Conservation (phyloP, 2,888 invertebrate genomes). For the Drosophila falleni region DNA sequence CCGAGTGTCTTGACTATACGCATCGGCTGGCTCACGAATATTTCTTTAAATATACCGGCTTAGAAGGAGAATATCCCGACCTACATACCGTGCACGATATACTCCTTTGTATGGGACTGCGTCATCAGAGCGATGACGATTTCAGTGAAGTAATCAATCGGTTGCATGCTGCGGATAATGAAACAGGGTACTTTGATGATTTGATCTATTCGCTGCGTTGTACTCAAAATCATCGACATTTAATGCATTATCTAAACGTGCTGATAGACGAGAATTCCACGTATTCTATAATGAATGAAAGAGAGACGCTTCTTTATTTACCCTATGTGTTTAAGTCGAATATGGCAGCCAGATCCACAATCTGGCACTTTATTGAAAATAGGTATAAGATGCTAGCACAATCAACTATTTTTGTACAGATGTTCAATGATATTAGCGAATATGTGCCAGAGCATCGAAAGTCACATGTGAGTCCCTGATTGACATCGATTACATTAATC, state of each 20-base stretch:
- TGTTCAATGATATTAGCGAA: conserved; percentile 77
- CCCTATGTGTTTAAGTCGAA: conserved; percentile 76
- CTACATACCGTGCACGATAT: conserved; percentile 66
- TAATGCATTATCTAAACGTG: conserved; percentile 73
- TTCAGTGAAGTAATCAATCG: conserved; percentile 69
- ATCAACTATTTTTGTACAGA: conserved; percentile 63
- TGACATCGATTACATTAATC: not conserved
- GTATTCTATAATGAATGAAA: conserved; percentile 61
- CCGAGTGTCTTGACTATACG: conserved; percentile 77
- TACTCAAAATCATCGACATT: conserved; percentile 68
- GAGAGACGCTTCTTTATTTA: conserved; percentile 77
- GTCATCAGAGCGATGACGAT: conserved; percentile 69
- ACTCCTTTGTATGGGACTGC: conserved; percentile 77
- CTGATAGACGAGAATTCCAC: conserved; percentile 78
- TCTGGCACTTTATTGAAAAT: conserved; percentile 78
- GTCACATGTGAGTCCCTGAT: conserved; percentile 52
- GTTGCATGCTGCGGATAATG: conserved; percentile 53
- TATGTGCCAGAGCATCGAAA: conserved; percentile 64
- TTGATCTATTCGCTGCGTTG: conserved; percentile 81
- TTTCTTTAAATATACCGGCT: conserved; percentile 64
- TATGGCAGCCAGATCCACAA: conserved; percentile 63
- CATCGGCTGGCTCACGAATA: conserved; percentile 67
- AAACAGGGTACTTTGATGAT: conserved; percentile 70
- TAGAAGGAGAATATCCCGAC: conserved; percentile 53
- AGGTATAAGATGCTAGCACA: conserved; percentile 74